phyloP scores from a whole-genome alignment of 1,140 invertebrate species.

The Cherax quadricarinatus region DNA sequence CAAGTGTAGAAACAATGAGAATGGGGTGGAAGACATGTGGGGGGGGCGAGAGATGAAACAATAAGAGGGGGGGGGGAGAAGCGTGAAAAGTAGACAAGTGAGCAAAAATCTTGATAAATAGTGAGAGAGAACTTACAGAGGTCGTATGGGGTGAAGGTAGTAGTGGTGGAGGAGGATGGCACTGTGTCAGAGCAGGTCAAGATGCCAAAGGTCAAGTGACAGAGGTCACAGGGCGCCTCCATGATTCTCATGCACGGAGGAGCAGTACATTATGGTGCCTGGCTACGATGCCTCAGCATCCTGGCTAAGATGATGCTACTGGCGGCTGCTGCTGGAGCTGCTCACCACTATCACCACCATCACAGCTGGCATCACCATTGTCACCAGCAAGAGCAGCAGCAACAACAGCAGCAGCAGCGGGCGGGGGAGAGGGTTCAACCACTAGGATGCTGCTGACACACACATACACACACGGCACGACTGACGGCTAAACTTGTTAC shows the following conservation, averaged over 20 bases:
- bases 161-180: background rate
- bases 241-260: conserved; percentile 11
- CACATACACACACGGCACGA: conserved; percentile 40
- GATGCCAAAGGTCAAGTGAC: conserved; percentile 24
- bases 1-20: background rate
- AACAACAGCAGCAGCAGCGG: background rate
- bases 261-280: conserved; percentile 21
- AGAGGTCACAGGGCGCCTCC: conserved; percentile 39
- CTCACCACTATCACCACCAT: conserved; percentile 14
- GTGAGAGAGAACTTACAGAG: conserved; percentile 40
- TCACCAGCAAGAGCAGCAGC: conserved; percentile 24
- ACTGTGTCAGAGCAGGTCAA: conserved; percentile 6
- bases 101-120: background rate
- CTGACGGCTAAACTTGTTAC: conserved; percentile 15
- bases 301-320: background rate
- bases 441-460: conserved; percentile 36
- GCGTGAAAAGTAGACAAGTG: too few species aligned
- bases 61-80: too few species aligned
- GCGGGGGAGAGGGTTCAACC: conserved; percentile 2
- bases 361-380: conserved; percentile 14
- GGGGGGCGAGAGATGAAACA: too few species aligned
- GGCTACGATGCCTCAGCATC: background rate
- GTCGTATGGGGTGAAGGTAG: conserved; percentile 9
- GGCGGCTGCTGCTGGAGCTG: background rate
- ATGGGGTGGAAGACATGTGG: too few species aligned